phyloP scores from a whole-genome alignment of 2,113 vertebrate species.

The Sorex fumeus region DNA sequence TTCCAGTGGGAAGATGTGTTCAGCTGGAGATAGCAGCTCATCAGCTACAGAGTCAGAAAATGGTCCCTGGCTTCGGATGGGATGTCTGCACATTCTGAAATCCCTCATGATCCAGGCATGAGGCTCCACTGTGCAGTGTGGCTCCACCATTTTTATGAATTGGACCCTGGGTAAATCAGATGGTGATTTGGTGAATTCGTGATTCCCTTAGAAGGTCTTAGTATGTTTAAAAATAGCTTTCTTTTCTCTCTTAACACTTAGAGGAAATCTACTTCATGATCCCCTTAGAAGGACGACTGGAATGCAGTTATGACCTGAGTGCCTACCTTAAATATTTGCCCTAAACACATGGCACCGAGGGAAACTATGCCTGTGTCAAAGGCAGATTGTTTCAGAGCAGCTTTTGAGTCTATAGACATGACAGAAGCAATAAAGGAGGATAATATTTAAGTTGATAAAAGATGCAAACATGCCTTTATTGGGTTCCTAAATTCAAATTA shows the following conservation, averaged over 20 bases:
- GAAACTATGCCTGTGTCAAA: conserved; percentile 62
- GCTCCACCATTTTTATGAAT: not conserved
- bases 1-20: not conserved
- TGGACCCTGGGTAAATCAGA: not conserved
- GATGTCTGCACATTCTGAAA: not conserved
- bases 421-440: conserved; percentile 86
- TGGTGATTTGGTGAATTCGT: conserved; percentile 59
- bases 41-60: conserved; percentile 55
- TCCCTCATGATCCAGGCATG: not conserved
- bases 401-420: conserved; percentile 82
- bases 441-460: conserved; percentile 89
- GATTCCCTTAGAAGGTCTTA: conserved; percentile 63
- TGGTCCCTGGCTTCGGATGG: conserved; percentile 25
- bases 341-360: conserved; percentile 67
- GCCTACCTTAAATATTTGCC: conserved; percentile 86
- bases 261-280: conserved; percentile 61
- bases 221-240: conserved; percentile 72
- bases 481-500: conserved; percentile 87
- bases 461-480: conserved; percentile 86
- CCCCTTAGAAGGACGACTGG: conserved; percentile 60
- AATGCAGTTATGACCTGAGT: conserved; percentile 73
- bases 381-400: conserved; percentile 63
- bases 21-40: not conserved
- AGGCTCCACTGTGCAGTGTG: not conserved
- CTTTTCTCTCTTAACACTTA: conserved; percentile 54